Percentiles rank a stretch among this genome's conserved stretches.
Evolutionary conservation across 2,797 vertebrate species (phyloP).

Genomic region (Hypotaenidia philippensis): DNA sequence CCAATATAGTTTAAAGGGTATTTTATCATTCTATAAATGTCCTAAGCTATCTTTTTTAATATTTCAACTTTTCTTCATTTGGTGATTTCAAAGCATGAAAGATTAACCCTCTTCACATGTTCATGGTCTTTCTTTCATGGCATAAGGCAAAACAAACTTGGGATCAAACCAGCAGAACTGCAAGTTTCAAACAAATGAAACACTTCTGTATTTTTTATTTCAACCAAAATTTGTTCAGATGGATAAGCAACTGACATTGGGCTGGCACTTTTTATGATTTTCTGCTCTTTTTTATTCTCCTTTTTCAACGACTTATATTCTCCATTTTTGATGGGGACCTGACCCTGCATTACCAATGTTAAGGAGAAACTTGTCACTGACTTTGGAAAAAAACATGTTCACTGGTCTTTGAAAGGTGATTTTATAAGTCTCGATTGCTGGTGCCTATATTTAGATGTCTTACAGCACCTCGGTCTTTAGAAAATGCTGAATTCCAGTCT

Average conservation of each 20-base stretch:
- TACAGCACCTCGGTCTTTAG: neutral
- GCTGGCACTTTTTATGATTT: neutral
- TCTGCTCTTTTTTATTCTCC: neutral
- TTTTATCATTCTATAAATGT: conserved; percentile 30
- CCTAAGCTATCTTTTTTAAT: neutral
- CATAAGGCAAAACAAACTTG: neutral
- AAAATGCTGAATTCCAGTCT: neutral
- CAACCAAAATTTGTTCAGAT: neutral
- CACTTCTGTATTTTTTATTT: conserved; percentile 21
- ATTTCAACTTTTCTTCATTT: neutral
- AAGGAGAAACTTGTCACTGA: neutral
- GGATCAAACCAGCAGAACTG: neutral
- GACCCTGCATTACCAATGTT: neutral
- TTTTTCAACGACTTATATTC: neutral
- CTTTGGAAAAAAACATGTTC: neutral
- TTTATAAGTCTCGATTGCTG: neutral
- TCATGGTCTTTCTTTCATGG: neutral
- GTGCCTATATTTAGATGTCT: neutral
- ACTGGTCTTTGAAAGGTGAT: neutral
- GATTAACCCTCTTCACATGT: neutral
- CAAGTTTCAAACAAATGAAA: conserved; percentile 48
- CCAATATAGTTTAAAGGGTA: neutral
- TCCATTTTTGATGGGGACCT: neutral
- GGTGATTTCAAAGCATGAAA: conserved; percentile 8
- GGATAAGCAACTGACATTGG: neutral